Percentiles rank a stretch among this genome's conserved stretches.
Conservation (phyloP, 1,140 invertebrate genomes). For the Solenopsis fugax region DNA sequence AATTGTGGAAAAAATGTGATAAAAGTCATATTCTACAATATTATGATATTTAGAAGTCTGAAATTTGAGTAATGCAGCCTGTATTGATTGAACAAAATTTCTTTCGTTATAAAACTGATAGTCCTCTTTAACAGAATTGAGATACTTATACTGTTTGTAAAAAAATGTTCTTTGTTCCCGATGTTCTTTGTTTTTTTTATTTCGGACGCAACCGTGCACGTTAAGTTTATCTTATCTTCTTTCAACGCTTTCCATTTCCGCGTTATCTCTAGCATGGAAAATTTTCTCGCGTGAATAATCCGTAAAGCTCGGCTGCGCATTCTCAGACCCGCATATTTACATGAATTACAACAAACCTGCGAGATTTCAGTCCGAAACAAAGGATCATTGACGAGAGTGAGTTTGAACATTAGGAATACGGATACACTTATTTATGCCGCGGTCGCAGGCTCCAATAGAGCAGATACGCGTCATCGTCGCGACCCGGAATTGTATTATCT, state of each 20-base stretch:
- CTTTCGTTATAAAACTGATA: background rate
- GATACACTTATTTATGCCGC: slow-evolving; percentile 77
- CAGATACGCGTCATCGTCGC: slow-evolving; percentile 58
- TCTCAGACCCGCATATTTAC: slow-evolving; percentile 16
- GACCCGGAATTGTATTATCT: slow-evolving; percentile 76
- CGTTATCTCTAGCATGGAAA: slow-evolving; percentile 43
- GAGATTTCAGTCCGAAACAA: slow-evolving; percentile 41
- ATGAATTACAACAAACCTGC: slow-evolving; percentile 26
- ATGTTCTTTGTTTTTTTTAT: background rate
- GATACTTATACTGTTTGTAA: background rate
- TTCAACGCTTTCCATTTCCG: slow-evolving; percentile 28
- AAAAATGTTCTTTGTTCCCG: background rate
- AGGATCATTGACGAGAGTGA: slow-evolving; percentile 67
- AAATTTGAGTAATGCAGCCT: background rate
- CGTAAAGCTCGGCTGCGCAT: background rate
- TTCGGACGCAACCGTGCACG: background rate
- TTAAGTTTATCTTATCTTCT: slow-evolving; percentile 37
- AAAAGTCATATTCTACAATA: background rate
- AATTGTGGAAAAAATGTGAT: background rate
- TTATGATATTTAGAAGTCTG: background rate
- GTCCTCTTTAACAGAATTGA: background rate
- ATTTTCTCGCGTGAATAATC: slow-evolving; percentile 47
- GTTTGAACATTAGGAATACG: slow-evolving; percentile 72
- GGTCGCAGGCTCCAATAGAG: slow-evolving; percentile 65
- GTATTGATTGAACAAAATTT: background rate